Evolutionary conservation across 2,797 vertebrate genomes (phyloP).

Genomic region (Spinus pinus): DNA sequence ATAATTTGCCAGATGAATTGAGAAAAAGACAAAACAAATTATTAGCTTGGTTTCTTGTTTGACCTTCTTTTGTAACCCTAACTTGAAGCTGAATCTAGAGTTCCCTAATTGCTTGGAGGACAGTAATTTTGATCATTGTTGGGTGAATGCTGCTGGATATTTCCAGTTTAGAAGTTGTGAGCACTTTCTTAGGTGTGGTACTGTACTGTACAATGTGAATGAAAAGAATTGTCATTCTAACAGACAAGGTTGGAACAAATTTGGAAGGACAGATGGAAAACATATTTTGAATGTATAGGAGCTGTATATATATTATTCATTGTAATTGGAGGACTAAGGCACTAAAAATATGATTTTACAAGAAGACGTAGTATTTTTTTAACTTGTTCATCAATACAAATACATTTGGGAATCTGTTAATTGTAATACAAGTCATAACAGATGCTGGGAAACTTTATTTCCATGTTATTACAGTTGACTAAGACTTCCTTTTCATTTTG

Average conservation of each 20-base stretch:
- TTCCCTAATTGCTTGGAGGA: neutral
- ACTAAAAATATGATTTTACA: slow-evolving; percentile 18
- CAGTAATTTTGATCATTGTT: neutral
- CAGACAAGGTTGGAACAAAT: slow-evolving; percentile 29
- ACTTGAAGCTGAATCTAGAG: neutral
- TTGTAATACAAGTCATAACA: slow-evolving; percentile 52
- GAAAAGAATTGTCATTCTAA: slow-evolving; percentile 50
- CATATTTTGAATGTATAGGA: slow-evolving; percentile 29
- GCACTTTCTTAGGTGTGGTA: slow-evolving; percentile 19
- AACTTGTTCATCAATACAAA: slow-evolving; percentile 26
- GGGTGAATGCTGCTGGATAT: neutral
- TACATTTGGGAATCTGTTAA: slow-evolving; percentile 46
- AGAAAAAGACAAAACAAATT: neutral
- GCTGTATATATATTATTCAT: slow-evolving; percentile 19
- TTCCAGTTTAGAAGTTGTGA: neutral
- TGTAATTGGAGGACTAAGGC: slow-evolving; percentile 26
- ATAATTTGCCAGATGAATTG: neutral
- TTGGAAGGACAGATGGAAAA: slow-evolving; percentile 56
- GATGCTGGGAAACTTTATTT: slow-evolving; percentile 49
- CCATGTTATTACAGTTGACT: slow-evolving; percentile 30
- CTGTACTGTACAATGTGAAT: neutral
- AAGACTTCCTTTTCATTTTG: slow-evolving; percentile 3
- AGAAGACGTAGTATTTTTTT: slow-evolving; percentile 32
- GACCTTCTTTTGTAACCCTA: neutral
- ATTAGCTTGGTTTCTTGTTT: neutral